phyloP scores from a whole-genome alignment of 2,888 invertebrate species.

The Halictus quadricinctus region DNA sequence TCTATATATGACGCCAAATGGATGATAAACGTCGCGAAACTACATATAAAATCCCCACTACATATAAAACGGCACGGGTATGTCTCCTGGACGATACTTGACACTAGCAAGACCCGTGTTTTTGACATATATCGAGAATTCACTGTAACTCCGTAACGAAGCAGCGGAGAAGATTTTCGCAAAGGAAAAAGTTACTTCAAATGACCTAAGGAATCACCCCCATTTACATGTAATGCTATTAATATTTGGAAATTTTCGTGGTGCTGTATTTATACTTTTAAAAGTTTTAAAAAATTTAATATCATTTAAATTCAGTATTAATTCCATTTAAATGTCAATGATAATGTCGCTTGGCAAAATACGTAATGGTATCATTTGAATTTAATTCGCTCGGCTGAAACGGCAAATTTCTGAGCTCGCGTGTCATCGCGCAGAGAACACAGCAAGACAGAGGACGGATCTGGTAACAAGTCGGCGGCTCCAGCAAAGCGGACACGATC shows the following conservation, averaged over 20 bases:
- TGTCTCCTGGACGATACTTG: too few species aligned
- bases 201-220: too few species aligned
- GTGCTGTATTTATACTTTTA: neutral
- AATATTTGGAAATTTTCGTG: neutral
- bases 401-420: slow-evolving; percentile 20
- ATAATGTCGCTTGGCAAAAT: neutral
- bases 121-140: too few species aligned
- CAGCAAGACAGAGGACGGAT: slow-evolving; percentile 54
- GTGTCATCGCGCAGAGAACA: slow-evolving; percentile 42
- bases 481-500: slow-evolving; percentile 64
- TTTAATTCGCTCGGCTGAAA: neutral
- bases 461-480: slow-evolving; percentile 66
- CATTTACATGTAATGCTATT: too few species aligned
- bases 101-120: too few species aligned
- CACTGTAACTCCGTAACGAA: too few species aligned
- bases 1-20: too few species aligned
- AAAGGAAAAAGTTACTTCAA: too few species aligned
- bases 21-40: too few species aligned
- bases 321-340: neutral
- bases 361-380: neutral
- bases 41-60: too few species aligned
- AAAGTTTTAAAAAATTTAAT: neutral
- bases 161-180: too few species aligned
- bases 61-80: too few species aligned
- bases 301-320: neutral